These are phyloP conservation scores for Protaetia brevitarsis DNA, from an alignment of 1,140 invertebrate species.

Conservation along the genomic window DNA sequence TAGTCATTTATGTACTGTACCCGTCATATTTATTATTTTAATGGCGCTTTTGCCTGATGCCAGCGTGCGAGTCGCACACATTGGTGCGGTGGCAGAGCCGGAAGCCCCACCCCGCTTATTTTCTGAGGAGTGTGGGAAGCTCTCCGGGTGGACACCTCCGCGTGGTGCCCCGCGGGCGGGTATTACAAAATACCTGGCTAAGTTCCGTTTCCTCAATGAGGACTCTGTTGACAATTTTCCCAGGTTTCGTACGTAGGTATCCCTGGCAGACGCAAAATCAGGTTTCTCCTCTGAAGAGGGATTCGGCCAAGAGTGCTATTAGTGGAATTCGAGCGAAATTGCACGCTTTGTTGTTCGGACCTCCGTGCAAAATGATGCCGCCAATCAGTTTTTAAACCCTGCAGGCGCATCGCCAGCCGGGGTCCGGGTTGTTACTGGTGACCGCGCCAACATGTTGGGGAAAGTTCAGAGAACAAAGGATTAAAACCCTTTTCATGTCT, in stretches of 20 bases:
- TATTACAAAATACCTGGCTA: neutral
- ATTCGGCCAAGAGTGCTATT: neutral
- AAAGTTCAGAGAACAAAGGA: neutral
- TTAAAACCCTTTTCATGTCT: neutral
- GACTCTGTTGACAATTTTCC: slow-evolving; percentile 7
- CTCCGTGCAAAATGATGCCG: neutral
- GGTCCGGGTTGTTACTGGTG: no score
- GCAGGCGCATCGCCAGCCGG: neutral
- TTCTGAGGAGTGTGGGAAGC: neutral
- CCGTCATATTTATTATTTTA: neutral
- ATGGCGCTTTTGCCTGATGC: neutral
- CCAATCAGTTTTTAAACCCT: no score
- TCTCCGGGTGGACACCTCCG: slow-evolving; percentile 1
- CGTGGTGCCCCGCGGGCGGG: neutral
- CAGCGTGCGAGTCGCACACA: slow-evolving; percentile 8
- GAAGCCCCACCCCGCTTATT: neutral
- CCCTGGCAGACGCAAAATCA: no score
- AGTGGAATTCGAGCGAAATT: neutral
- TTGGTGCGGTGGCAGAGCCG: neutral
- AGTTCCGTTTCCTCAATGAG: neutral
- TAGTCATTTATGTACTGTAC: slow-evolving; percentile 1
- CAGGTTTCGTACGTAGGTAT: no score
- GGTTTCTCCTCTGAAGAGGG: no score
- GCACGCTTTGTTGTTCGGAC: neutral
- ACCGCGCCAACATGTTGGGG: neutral